A percentile compares a stretch with the other conserved stretches of the same genome.
Conservation (phyloP, 2,797 vertebrate species). For the Bradypodion pumilum region DNA sequence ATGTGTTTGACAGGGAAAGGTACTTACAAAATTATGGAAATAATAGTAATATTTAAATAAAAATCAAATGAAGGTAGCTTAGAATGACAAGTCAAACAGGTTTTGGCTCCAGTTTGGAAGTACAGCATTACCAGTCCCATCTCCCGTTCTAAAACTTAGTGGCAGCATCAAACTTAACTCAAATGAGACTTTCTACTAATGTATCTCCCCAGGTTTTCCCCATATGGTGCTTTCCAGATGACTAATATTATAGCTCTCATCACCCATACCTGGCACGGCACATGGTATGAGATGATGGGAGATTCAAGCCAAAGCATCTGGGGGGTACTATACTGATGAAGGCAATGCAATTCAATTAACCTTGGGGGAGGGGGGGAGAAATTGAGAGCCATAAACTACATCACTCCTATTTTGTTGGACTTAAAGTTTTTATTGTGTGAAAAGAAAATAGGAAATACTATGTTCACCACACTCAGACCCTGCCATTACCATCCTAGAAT, state of each 20-base stretch:
- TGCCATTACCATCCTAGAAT: neutral
- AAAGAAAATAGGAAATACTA: neutral
- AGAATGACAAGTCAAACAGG: too few species aligned
- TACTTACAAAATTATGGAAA: too few species aligned
- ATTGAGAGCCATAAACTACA: neutral
- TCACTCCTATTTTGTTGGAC: neutral
- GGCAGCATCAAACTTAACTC: too few species aligned
- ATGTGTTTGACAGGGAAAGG: too few species aligned
- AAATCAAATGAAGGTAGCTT: too few species aligned
- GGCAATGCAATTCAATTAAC: neutral
- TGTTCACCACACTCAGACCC: neutral
- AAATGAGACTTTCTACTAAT: too few species aligned
- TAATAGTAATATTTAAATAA: too few species aligned
- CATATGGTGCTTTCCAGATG: too few species aligned
- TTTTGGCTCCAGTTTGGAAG: too few species aligned
- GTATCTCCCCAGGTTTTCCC: neutral
- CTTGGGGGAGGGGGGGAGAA: conserved; percentile 12
- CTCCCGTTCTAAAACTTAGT: too few species aligned
- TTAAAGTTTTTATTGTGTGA: neutral
- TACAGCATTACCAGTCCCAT: too few species aligned
- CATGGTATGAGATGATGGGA: neutral
- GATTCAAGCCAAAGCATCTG: neutral
- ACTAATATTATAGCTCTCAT: neutral
- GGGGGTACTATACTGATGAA: too few species aligned
- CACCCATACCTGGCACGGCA: neutral